A percentile compares a stretch with the other conserved stretches of the same genome.
Evolutionary conservation across 1,140 invertebrate species (phyloP).

Genomic region (Drosophila funebris): DNA sequence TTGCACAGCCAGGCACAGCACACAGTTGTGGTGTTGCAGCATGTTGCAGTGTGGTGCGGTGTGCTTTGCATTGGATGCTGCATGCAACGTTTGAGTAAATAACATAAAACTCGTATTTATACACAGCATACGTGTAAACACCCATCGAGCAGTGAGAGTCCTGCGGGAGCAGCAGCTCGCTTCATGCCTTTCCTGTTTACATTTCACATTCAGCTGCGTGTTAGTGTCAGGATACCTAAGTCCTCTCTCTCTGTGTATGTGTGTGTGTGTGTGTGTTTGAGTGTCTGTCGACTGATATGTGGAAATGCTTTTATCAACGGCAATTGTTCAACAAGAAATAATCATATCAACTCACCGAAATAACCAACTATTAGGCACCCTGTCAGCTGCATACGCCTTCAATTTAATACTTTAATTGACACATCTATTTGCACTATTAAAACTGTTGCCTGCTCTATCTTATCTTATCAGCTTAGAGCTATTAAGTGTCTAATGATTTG

Average conservation of each 20-base stretch:
- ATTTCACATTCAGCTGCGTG: slow-evolving; percentile 79
- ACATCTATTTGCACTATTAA: too few relatives aligned
- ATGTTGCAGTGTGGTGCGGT: slow-evolving; percentile 30
- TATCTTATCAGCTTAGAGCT: too few relatives aligned
- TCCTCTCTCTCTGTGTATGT: slow-evolving; percentile 4
- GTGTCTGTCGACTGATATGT: slow-evolving; percentile 52
- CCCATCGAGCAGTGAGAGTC: slow-evolving; percentile 4
- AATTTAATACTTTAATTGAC: background rate
- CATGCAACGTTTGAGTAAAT: slow-evolving; percentile 77
- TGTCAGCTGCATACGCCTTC: background rate
- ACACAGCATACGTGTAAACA: slow-evolving; percentile 77
- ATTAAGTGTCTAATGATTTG: too few relatives aligned
- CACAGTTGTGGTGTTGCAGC: background rate
- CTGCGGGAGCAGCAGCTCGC: slow-evolving; percentile 46
- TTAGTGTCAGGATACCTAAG: slow-evolving; percentile 68
- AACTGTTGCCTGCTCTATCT: too few relatives aligned
- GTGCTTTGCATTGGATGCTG: slow-evolving; percentile 39
- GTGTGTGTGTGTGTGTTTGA: slow-evolving; percentile 21
- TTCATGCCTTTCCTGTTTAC: slow-evolving; percentile 72
- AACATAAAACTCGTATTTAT: slow-evolving; percentile 82
- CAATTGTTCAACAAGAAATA: slow-evolving; percentile 64
- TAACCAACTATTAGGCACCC: slow-evolving; percentile 2
- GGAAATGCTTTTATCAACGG: slow-evolving; percentile 76
- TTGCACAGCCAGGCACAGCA: slow-evolving; percentile 24
- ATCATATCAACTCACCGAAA: slow-evolving; percentile 9